Evolutionary conservation across 1,140 invertebrate genomes (phyloP).

Genomic region (Ostrea denselamellosa): DNA sequence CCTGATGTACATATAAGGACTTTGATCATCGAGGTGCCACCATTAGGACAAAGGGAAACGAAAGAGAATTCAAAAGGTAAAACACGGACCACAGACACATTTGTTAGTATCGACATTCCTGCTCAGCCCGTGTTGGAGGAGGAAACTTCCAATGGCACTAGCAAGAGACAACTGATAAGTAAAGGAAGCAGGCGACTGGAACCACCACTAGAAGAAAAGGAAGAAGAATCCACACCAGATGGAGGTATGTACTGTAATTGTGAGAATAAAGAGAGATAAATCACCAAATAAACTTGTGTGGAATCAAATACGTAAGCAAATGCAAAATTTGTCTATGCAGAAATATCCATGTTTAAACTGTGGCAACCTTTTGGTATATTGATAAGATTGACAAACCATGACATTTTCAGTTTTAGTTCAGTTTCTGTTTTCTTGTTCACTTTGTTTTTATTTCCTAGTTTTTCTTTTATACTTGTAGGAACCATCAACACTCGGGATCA

Average conservation of each 20-base stretch:
- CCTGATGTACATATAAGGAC: conserved; percentile 49
- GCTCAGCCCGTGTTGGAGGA: conserved; percentile 37
- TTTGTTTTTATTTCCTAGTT: neutral
- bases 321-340: no score
- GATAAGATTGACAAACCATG: neutral
- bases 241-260: neutral
- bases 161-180: conserved; percentile 24
- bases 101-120: conserved; percentile 66
- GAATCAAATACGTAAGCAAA: no score
- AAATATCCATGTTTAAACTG: no score
- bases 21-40: conserved; percentile 52
- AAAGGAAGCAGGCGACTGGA: conserved; percentile 38
- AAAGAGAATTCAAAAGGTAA: conserved; percentile 39
- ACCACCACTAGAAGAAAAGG: conserved; percentile 39
- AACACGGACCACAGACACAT: conserved; percentile 60
- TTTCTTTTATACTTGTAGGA: neutral
- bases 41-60: conserved; percentile 46
- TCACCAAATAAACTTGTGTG: no score
- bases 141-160: neutral
- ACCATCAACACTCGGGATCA: conserved; percentile 53
- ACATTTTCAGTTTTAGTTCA: neutral
- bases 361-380: neutral
- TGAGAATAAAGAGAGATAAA: no score
- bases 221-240: conserved; percentile 33
- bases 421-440: neutral